Conservation (phyloP, 1,140 invertebrate genomes). For the Euwallacea similis region DNA sequence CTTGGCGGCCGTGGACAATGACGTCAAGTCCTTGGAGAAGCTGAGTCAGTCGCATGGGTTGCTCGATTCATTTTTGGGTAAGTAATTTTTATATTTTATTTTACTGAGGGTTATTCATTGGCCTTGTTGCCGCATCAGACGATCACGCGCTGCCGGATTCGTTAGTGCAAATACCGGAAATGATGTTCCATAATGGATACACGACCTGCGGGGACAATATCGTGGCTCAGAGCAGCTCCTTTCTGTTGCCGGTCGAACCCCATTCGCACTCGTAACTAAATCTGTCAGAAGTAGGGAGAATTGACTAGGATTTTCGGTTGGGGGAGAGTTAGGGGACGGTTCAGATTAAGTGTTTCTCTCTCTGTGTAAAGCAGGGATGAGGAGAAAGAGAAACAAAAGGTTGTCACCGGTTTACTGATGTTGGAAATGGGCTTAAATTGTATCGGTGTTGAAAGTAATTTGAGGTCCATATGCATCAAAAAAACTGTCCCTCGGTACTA, state of each 20-base stretch:
- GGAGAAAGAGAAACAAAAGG: too few species aligned
- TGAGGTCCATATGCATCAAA: too few species aligned
- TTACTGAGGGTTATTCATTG: neutral
- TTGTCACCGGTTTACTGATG: too few species aligned
- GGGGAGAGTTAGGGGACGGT: neutral
- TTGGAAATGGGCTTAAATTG: too few species aligned
- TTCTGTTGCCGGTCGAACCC: constrained; percentile 51
- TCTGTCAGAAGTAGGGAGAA: neutral
- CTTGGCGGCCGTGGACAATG: constrained; percentile 77
- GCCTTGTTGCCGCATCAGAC: constrained; percentile 30
- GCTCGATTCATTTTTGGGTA: constrained; percentile 52
- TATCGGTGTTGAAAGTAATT: too few species aligned
- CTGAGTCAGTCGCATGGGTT: constrained; percentile 66
- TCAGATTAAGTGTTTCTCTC: too few species aligned
- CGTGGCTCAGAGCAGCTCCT: constrained; percentile 49
- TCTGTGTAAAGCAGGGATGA: too few species aligned
- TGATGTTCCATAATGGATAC: constrained; percentile 53
- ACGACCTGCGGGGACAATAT: constrained; percentile 50
- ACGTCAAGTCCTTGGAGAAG: constrained; percentile 74
- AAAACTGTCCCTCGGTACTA: too few species aligned
- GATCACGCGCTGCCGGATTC: constrained; percentile 51
- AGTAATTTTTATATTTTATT: constrained; percentile 5
- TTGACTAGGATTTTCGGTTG: neutral
- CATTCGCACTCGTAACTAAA: constrained; percentile 50
- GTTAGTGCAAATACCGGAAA: constrained; percentile 50